Percentiles rank a stretch among this genome's conserved stretches.
These are phyloP conservation scores for Lasius fuliginosus DNA, from an alignment of 2,888 invertebrate genomes.

Conservation along the genomic window DNA sequence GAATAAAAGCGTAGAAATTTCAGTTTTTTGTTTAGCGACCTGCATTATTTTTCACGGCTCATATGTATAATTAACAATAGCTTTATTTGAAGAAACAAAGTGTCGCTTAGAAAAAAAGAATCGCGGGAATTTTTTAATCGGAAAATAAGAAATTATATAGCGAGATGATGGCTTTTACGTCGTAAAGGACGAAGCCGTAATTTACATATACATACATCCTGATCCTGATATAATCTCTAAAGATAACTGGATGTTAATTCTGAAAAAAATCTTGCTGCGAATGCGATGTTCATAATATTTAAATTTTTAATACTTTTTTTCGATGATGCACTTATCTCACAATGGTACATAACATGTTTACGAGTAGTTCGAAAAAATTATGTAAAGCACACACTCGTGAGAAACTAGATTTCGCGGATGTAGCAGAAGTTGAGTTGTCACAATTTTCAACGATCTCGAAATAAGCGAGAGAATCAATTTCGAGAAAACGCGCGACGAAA, in stretches of 20 bases:
- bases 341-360: background rate
- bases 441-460: background rate
- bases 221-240: background rate
- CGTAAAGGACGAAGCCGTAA: background rate
- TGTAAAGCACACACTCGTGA: background rate
- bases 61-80: background rate
- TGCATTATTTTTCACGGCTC: too few relatives aligned
- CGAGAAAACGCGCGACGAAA: slow-evolving; percentile 5
- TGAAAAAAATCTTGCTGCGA: background rate
- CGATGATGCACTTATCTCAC: background rate
- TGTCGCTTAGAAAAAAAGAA: background rate
- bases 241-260: background rate
- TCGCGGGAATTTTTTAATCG: background rate
- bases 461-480: slow-evolving; percentile 34
- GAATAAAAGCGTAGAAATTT: too few relatives aligned
- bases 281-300: background rate
- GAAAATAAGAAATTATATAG: background rate
- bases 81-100: background rate
- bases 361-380: background rate
- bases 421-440: background rate
- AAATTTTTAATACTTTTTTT: background rate
- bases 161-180: too few relatives aligned
- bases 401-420: background rate
- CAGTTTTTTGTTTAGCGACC: too few relatives aligned
- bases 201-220: background rate